phyloP scores from a whole-genome alignment of 2,797 vertebrate species.

The Alca torda region DNA sequence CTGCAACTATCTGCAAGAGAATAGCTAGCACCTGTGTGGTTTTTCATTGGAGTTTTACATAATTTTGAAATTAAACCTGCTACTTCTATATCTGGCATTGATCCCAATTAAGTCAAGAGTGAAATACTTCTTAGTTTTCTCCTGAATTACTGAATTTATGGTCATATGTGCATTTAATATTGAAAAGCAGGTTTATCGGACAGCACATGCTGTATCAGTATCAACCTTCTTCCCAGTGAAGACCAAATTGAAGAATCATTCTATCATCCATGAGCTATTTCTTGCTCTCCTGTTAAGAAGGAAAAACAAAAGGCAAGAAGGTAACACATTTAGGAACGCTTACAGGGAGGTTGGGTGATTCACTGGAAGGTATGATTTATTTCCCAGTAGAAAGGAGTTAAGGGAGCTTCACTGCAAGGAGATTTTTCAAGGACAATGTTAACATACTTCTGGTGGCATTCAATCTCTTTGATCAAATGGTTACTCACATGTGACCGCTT shows the following conservation, averaged over 20 bases:
- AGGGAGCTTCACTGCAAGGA: background rate
- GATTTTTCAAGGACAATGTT: background rate
- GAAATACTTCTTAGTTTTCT: background rate
- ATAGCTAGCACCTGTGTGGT: accelerated
- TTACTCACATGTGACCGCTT: background rate
- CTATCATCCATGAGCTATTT: background rate
- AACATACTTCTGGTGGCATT: background rate
- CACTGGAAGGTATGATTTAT: background rate
- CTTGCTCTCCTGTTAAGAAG: background rate
- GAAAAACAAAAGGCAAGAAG: background rate
- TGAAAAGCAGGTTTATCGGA: background rate
- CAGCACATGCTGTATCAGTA: background rate
- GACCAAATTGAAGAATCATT: background rate
- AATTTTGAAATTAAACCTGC: background rate
- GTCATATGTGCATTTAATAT: background rate
- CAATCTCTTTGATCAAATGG: background rate
- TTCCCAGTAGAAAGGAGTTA: background rate
- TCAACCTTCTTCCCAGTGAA: background rate
- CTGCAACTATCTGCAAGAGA: background rate
- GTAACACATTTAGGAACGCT: background rate
- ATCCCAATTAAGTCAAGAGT: background rate
- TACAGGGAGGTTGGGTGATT: background rate
- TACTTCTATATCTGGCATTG: background rate
- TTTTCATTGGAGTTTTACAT: background rate
- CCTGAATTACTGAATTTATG: background rate